Conservation (phyloP, 2,888 invertebrate species). For the Drosophila cracens region DNA sequence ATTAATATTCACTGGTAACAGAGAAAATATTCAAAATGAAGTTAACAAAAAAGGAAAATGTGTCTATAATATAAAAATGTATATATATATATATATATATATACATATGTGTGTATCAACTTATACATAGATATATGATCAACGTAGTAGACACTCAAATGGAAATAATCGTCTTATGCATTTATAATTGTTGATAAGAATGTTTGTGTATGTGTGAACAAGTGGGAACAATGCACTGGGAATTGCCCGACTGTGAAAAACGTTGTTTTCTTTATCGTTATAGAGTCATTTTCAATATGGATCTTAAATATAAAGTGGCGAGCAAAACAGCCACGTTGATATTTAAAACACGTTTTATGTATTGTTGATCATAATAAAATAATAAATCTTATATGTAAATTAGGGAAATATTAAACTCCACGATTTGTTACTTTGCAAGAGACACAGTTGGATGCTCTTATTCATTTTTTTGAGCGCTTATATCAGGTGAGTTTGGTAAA, state of each 20-base stretch:
- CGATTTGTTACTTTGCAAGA: not conserved
- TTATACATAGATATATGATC: not conserved
- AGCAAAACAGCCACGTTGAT: not conserved
- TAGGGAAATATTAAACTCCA: not conserved
- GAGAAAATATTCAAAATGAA: not conserved
- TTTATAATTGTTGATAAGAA: conserved; percentile 10
- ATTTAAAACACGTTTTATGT: not conserved
- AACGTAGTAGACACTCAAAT: not conserved
- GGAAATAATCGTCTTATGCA: not conserved
- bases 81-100: not conserved
- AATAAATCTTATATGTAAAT: not conserved
- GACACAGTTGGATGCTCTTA: not conserved
- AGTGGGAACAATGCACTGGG: not conserved
- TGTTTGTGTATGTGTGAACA: not conserved
- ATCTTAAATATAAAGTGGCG: not conserved
- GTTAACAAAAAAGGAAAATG: not conserved
- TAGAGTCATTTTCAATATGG: not conserved
- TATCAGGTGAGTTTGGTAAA: not conserved
- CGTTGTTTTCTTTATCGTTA: not conserved
- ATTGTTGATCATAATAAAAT: not conserved
- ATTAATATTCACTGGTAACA: not conserved
- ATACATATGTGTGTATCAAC: not conserved
- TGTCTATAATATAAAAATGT: not conserved
- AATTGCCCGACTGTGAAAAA: not conserved
- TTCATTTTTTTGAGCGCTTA: not conserved